Base-by-base conservation (phyloP, 2,113 vertebrate species). In the Scolopax mira region DNA sequence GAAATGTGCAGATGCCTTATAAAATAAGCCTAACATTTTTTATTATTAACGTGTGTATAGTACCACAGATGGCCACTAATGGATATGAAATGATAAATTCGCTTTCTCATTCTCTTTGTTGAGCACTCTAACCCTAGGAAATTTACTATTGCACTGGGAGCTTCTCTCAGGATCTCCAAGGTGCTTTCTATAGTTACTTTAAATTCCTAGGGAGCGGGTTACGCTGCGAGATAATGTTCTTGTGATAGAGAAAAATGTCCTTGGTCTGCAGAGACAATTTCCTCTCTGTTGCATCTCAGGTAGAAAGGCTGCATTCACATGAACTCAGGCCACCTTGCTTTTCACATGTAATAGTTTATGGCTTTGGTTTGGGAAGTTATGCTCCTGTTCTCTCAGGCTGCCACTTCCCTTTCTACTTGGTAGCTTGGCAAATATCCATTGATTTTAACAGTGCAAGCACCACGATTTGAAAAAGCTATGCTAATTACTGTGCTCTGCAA, bases 81-180 rank as follows among this genome's bases (percentile, higher is more conserved):
- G 89, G 93, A 91, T 89, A 94, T 41, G 79, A 91, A 96, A 85
- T 73, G 46, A 92, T 89, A 92, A 90, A 64, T 94, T 67, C 90
- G 48, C 78, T 95, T 80, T 93, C 84, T 77, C 33, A 18, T 83
- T 90, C 69, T 77, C 79, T 84, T 92, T 84, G 60, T 81, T 81
- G 72, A 94, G 61, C 75, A 64, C 77, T 86, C 79, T 49, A 52
- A 51, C 18, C 30, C 77, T 57, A 28, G 64, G 33, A 91, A 81
- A 93, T 91, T 86, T 80, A 88, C 39, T 57, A 1, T 37, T 42
- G 49, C 22, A 42, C 66, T 25, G 48, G 25, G 46, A 89, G 51
- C 27, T 69, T 73, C 69, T 57, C 35, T 37, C 79, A 88, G 64
- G 39, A 60, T 64, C 39, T 67, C 69, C 19, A 23, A 82, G 65